Evolutionary conservation across 2,888 invertebrate species (phyloP).

Genomic region (Stenchaetothrips biformis): DNA sequence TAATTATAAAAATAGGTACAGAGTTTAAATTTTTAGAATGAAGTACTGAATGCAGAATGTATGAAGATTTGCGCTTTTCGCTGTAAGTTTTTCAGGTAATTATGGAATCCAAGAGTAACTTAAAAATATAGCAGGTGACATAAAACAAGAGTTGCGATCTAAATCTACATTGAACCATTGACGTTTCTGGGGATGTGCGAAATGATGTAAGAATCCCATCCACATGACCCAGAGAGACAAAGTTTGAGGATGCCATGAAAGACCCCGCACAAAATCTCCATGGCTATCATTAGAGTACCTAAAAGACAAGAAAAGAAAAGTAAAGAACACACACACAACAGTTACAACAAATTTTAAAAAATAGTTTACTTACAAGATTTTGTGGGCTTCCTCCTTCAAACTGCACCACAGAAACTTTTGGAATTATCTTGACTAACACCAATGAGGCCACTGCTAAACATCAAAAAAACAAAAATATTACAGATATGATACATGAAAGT

Average conservation of each 20-base stretch:
- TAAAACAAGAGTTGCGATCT: no score
- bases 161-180: no score
- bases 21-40: no score
- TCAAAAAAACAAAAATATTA: slow-evolving; percentile 12
- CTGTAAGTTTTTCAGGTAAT: no score
- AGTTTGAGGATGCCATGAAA: slow-evolving; percentile 50
- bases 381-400: background rate
- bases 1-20: no score
- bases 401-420: background rate
- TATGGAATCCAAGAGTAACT: no score
- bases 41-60: no score
- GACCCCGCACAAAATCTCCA: slow-evolving; percentile 52
- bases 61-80: no score
- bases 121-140: no score
- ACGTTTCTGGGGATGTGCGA: slow-evolving; percentile 41
- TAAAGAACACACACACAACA: background rate
- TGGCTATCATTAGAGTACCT: slow-evolving; percentile 50
- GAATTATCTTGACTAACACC: slow-evolving; percentile 39
- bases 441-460: slow-evolving; percentile 27
- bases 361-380: slow-evolving; percentile 33
- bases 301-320: slow-evolving; percentile 38
- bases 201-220: slow-evolving; percentile 53
- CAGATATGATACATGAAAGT: background rate
- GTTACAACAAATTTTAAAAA: background rate
- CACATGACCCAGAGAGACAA: slow-evolving; percentile 53